A percentile compares a stretch with the other conserved stretches of the same genome.
Evolutionary conservation across 2,113 vertebrate genomes (phyloP).

Genomic region (Eptatretus burgeri): DNA sequence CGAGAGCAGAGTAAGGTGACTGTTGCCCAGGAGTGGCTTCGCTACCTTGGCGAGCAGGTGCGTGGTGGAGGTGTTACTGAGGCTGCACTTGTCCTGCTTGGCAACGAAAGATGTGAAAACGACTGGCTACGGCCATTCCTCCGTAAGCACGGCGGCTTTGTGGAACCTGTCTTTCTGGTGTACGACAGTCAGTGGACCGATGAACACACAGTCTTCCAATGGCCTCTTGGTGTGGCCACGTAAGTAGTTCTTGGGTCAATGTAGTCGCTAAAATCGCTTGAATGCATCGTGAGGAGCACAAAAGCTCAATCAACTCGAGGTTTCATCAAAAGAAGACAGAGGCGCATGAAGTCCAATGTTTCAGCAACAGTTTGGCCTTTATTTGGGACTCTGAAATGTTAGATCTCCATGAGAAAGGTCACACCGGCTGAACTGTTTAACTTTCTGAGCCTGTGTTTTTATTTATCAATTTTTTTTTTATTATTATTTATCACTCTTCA

Average conservation of each 20-base stretch:
- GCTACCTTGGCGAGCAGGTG: background rate
- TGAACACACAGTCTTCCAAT: background rate
- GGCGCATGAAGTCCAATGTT: no score
- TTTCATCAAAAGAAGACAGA: no score
- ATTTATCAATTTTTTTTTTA: no score
- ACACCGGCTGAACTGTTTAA: no score
- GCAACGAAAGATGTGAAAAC: conserved; percentile 3
- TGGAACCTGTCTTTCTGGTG: conserved; percentile 1
- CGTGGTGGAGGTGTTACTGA: background rate
- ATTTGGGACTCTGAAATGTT: no score
- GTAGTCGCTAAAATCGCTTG: background rate
- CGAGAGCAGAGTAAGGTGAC: conserved; percentile 2
- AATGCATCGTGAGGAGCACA: no score
- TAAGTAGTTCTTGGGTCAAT: background rate
- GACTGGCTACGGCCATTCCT: conserved; percentile 2
- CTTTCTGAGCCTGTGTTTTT: no score
- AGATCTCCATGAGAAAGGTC: no score
- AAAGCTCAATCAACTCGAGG: no score
- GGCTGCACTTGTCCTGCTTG: conserved; percentile 3
- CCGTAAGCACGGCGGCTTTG: background rate
- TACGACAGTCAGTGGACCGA: conserved; percentile 1
- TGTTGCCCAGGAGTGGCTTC: conserved; percentile 1
- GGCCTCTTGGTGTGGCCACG: background rate
- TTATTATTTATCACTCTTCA: no score
- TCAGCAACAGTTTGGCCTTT: no score